phyloP scores from a whole-genome alignment of 2,797 vertebrate species.

The Cossypha heuglini region DNA sequence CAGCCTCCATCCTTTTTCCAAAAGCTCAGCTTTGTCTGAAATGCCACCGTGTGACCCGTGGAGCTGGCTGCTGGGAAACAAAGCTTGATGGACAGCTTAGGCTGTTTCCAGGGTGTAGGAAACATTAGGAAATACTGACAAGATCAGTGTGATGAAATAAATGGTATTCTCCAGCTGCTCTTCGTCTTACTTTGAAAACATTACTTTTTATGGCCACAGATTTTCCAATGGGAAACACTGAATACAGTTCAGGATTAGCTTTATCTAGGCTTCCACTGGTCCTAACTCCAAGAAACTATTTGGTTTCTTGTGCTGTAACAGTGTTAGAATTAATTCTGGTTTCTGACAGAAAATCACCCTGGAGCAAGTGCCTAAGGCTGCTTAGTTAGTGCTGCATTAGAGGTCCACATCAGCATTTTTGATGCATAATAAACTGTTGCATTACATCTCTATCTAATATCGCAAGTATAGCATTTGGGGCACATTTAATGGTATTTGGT shows the following conservation, averaged over 20 bases:
- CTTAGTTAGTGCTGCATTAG: background rate
- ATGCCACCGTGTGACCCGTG: accelerated
- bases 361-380: background rate
- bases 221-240: constrained; percentile 20
- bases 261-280: background rate
- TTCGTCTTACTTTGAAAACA: constrained; percentile 24
- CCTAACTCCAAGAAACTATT: background rate
- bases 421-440: background rate
- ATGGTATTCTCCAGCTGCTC: background rate
- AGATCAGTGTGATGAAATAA: background rate
- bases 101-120: background rate
- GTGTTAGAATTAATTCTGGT: background rate
- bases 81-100: background rate
- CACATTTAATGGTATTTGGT: background rate
- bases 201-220: constrained; percentile 29
- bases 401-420: background rate
- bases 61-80: background rate
- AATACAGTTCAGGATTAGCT: background rate
- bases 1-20: background rate
- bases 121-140: constrained; percentile 31
- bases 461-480: background rate
- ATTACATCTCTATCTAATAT: background rate
- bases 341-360: background rate
- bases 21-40: background rate
- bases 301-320: background rate